These are phyloP conservation scores for Steromphala cineraria DNA, from an alignment of 2,888 invertebrate species.

Conservation along the genomic window DNA sequence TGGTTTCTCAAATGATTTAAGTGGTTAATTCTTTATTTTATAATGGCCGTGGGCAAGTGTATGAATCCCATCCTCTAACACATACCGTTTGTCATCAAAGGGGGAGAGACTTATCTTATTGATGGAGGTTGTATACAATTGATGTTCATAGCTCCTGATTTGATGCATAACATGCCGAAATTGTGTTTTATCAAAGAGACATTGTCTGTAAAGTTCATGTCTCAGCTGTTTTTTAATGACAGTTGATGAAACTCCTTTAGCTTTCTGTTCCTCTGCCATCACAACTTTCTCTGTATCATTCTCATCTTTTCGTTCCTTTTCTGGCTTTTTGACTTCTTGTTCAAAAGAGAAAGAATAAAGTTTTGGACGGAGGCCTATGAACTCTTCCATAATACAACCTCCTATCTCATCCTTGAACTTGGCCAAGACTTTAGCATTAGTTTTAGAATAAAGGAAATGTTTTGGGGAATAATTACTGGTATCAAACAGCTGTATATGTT, in stretches of 20 bases:
- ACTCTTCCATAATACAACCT: background rate
- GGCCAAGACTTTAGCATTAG: too few relatives aligned
- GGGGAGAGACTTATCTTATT: slow-evolving; percentile 45
- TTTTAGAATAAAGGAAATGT: background rate
- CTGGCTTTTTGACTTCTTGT: too few relatives aligned
- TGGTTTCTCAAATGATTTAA: too few relatives aligned
- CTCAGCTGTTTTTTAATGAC: background rate
- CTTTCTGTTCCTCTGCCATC: background rate
- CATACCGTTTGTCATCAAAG: slow-evolving; percentile 45
- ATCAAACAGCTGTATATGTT: too few relatives aligned
- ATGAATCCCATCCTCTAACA: slow-evolving; percentile 28
- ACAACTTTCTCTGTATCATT: too few relatives aligned
- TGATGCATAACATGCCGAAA: slow-evolving; percentile 42
- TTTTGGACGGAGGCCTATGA: background rate
- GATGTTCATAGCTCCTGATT: slow-evolving; percentile 37
- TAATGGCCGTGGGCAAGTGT: slow-evolving; percentile 46
- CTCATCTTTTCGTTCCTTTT: too few relatives aligned
- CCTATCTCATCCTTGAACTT: too few relatives aligned
- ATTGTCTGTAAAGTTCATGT: slow-evolving; percentile 27
- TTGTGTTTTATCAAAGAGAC: slow-evolving; percentile 38
- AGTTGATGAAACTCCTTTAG: background rate
- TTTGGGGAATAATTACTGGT: too few relatives aligned
- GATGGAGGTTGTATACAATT: slow-evolving; percentile 37
- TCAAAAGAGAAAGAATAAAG: too few relatives aligned
- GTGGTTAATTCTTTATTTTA: background rate